These are phyloP conservation scores for Lagenorhynchus albirostris DNA, from an alignment of 2,113 vertebrate genomes.

Conservation along the genomic window DNA sequence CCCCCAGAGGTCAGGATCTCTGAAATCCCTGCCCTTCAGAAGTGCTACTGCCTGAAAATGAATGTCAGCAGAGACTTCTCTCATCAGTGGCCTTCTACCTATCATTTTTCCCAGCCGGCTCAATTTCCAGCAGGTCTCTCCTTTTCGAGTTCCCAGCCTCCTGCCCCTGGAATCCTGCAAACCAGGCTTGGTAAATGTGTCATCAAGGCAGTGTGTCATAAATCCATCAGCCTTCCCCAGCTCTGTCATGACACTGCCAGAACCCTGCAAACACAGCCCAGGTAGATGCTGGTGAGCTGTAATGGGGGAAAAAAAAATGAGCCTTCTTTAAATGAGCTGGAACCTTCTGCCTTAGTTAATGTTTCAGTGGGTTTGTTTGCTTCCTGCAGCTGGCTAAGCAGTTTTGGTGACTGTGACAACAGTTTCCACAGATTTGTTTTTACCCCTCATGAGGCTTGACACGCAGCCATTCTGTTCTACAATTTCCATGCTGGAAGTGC, in stretches of 20 bases:
- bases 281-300: constrained; percentile 11
- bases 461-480: background rate
- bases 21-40: background rate
- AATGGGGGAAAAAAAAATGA: background rate
- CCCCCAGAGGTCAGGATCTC: background rate
- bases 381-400: constrained; percentile 65
- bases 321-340: constrained; percentile 48
- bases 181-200: constrained; percentile 25
- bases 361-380: constrained; percentile 53
- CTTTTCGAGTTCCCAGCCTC: background rate
- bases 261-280: background rate
- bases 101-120: background rate
- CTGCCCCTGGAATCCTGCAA: background rate
- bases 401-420: constrained; percentile 45
- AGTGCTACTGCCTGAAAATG: accelerated
- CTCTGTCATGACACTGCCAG: background rate
- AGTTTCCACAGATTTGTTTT: constrained; percentile 20
- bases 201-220: background rate
- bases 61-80: background rate
- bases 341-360: constrained; percentile 52
- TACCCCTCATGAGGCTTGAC: background rate
- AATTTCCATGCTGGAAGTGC: background rate
- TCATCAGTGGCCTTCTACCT: background rate
- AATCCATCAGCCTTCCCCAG: constrained; percentile 45
- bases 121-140: background rate